Base-by-base conservation (phyloP, 92 coral and sea anemone genomes). In the Chrysogorgia sp. region DNA sequence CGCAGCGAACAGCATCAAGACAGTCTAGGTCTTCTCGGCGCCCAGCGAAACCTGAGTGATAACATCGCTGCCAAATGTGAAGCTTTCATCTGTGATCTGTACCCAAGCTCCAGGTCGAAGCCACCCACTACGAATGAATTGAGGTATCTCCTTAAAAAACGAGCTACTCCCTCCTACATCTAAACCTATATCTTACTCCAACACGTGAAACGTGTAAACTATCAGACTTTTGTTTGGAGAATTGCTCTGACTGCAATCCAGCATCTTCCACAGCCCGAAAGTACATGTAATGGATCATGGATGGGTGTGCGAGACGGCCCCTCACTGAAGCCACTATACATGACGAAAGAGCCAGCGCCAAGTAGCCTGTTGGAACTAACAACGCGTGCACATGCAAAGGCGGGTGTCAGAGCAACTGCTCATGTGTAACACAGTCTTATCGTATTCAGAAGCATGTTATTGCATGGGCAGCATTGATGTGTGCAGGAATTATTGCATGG, bases 301-400 rank as follows among this genome's bases (percentile, higher is more conserved):
- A 47, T 82, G 90, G 90, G 85, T 77, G 43, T n/a, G n/a, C 26
- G 66, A 29, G 86, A 82, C 37, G 84, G 72, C 56, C 67, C 70
- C 72, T 45, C 4, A 7, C 34, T 86, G 40, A 41, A 17, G 34
- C 85, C 83, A 17, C 48, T 43, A 58, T 72, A 48, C 22, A 71
- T 87, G 87, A 67, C 90, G 13, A 83, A 78, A 40, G 33, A 22
- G 58, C 85, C 85, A 43, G 88, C 87, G 40, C 92, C 88, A 35
- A 77, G 34, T 45, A 82, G 88, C 33, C 83, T 86, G 21, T 28
- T 77, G 32, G 83, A 86, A 70, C 83, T 89, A 70, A 89, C 85
- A 40, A 89, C 76, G 67, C 40, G 45, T 89, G 86, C 67, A 69
- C 58, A 33, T 59, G 86, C 82, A 81, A 72, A 75, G 31, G 67